Conservation (phyloP, 2,113 vertebrate species). For the Onychorhynchus coronatus region DNA sequence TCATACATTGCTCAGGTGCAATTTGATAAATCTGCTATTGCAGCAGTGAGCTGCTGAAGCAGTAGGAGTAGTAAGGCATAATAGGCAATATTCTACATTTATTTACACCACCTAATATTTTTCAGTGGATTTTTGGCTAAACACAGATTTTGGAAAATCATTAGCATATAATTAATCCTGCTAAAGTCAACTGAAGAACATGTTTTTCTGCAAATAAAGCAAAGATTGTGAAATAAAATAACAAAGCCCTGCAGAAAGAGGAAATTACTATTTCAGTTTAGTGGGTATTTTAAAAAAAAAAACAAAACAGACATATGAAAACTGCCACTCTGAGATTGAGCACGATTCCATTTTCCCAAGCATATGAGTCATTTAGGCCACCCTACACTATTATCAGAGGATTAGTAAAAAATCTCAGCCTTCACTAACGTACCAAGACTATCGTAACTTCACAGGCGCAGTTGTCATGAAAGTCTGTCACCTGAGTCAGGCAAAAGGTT, state of each 20-base stretch:
- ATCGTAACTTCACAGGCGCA: neutral
- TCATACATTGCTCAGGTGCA: neutral
- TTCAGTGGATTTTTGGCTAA: neutral
- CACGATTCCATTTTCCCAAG: accelerated
- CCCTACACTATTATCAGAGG: neutral
- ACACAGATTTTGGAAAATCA: neutral
- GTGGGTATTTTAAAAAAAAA: neutral
- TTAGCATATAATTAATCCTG: neutral
- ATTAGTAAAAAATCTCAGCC: neutral
- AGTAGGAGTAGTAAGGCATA: neutral
- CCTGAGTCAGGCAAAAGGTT: neutral
- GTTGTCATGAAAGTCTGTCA: neutral
- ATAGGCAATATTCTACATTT: neutral
- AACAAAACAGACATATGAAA: neutral
- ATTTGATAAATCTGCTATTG: neutral
- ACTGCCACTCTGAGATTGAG: neutral
- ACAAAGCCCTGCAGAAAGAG: neutral
- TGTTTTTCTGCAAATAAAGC: neutral
- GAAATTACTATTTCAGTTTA: neutral
- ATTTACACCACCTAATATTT: neutral
- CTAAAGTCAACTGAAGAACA: neutral
- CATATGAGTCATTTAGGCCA: neutral
- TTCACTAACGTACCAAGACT: neutral
- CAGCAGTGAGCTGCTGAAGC: neutral
- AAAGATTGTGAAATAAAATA: neutral